phyloP scores from a whole-genome alignment of 92 coral and sea anemone species.

The Epizoanthus scotinus region DNA sequence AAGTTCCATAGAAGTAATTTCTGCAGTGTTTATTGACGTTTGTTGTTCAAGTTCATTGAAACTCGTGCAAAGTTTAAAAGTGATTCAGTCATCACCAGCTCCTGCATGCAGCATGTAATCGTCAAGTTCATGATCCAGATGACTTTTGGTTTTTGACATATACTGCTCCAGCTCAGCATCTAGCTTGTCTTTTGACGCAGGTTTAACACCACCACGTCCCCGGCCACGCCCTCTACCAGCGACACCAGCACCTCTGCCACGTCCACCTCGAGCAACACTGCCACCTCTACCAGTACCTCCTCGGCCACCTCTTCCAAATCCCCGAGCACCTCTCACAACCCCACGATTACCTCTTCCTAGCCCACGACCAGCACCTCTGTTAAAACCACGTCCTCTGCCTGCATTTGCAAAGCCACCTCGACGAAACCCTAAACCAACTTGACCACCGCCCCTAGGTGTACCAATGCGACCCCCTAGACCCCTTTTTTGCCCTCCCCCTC shows the following conservation, averaged over 20 bases:
- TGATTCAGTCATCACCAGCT: constrained; percentile 39
- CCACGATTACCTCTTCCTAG: constrained; percentile 51
- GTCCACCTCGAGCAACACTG: constrained; percentile 60
- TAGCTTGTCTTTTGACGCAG: constrained; percentile 72
- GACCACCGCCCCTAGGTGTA: constrained; percentile 34
- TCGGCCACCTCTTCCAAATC: constrained; percentile 57
- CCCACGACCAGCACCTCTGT: constrained; percentile 54
- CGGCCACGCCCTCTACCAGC: constrained; percentile 72
- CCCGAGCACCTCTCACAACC: constrained; percentile 53
- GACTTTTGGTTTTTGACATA: constrained; percentile 94
- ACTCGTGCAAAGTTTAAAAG: not conserved
- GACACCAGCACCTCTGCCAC: constrained; percentile 64
- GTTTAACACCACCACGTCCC: constrained; percentile 48
- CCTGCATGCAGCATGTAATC: constrained; percentile 86
- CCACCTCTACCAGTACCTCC: constrained; percentile 41
- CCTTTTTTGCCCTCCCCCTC: constrained; percentile 49
- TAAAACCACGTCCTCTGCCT: constrained; percentile 45
- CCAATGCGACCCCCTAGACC: constrained; percentile 33
- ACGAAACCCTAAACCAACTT: constrained; percentile 28
- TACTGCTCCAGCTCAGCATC: constrained; percentile 93
- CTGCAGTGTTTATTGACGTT: too few species aligned
- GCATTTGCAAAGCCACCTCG: constrained; percentile 33
- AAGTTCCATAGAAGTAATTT: too few species aligned
- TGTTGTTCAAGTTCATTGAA: not conserved
- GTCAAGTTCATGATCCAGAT: constrained; percentile 92